These are phyloP conservation scores for Lampropteryx suffumata DNA, from an alignment of 2,888 invertebrate species.

Conservation along the genomic window DNA sequence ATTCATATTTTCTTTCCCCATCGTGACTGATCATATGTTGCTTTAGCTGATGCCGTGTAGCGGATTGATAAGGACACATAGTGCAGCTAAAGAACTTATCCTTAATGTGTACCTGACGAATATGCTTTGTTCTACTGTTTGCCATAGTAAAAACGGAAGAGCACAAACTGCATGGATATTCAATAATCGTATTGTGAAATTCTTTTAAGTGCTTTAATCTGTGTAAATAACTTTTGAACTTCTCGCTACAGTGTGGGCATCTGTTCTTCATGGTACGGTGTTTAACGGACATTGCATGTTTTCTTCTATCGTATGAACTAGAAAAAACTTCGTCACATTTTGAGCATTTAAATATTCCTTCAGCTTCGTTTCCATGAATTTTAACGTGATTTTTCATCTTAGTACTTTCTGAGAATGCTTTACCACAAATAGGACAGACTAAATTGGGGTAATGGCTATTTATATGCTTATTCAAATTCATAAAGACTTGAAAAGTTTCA, in stretches of 20 bases:
- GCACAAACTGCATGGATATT: conserved; percentile 67
- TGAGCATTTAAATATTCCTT: conserved; percentile 51
- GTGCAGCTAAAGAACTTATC: conserved; percentile 58
- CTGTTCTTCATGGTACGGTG: conserved; percentile 50
- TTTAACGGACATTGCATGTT: conserved; percentile 47
- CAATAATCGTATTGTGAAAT: conserved; percentile 56
- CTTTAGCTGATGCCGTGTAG: conserved; percentile 55
- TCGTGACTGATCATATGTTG: conserved; percentile 64
- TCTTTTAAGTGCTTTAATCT: conserved; percentile 57
- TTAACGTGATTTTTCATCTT: conserved; percentile 23
- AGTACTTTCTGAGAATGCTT: conserved; percentile 40
- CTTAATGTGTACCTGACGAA: conserved; percentile 61
- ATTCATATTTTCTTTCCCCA: conserved; percentile 51
- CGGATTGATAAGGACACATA: conserved; percentile 57
- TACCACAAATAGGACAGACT: conserved; percentile 70
- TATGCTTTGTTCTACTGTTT: conserved; percentile 58
- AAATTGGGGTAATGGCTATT: conserved; percentile 69
- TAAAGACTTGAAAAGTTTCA: conserved; percentile 59
- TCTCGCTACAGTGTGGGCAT: conserved; percentile 56
- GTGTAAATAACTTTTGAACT: conserved; percentile 60
- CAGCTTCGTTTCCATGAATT: conserved; percentile 16
- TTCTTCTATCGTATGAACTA: conserved; percentile 49
- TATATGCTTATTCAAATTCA: conserved; percentile 65
- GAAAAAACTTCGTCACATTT: conserved; percentile 60
- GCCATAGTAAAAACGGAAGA: conserved; percentile 58